Evolutionary conservation across 2,113 vertebrate species (phyloP).

Genomic region (Haliaeetus leucogaster): DNA sequence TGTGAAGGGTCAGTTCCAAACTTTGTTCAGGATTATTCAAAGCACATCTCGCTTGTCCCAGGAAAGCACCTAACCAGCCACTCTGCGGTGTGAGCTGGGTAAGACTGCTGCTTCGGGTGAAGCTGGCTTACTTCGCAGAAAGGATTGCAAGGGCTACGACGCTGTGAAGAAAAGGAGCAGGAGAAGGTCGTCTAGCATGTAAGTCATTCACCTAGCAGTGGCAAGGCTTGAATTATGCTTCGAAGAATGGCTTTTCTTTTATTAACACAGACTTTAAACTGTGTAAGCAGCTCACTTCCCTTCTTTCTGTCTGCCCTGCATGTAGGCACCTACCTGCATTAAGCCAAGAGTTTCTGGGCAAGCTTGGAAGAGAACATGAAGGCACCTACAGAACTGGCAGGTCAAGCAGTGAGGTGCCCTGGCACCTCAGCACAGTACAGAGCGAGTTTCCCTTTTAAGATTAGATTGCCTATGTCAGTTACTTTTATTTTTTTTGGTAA

Average conservation of each 20-base stretch:
- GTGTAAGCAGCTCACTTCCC: neutral
- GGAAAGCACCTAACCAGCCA: neutral
- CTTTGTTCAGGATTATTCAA: neutral
- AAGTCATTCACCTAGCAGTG: neutral
- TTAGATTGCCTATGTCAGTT: neutral
- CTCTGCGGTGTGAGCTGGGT: fast-evolving
- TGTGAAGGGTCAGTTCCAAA: neutral
- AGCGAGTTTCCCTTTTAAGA: neutral
- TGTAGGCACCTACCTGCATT: neutral
- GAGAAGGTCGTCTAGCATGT: neutral
- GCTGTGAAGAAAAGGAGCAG: neutral
- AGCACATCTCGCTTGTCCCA: neutral
- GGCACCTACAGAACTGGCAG: too few relatives aligned
- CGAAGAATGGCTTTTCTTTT: neutral
- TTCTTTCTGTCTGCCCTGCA: neutral
- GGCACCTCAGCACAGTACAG: neutral
- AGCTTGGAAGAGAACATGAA: neutral
- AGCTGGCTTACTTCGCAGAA: neutral
- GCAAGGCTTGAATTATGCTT: neutral
- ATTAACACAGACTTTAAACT: neutral
- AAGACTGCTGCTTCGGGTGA: neutral
- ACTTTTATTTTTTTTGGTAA: neutral
- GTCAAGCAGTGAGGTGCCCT: neutral
- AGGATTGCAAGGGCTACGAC: neutral
- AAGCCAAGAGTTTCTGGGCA: neutral